Evolutionary conservation across 2,888 invertebrate genomes (phyloP).

Genomic region (Tetrapedia diversipes): DNA sequence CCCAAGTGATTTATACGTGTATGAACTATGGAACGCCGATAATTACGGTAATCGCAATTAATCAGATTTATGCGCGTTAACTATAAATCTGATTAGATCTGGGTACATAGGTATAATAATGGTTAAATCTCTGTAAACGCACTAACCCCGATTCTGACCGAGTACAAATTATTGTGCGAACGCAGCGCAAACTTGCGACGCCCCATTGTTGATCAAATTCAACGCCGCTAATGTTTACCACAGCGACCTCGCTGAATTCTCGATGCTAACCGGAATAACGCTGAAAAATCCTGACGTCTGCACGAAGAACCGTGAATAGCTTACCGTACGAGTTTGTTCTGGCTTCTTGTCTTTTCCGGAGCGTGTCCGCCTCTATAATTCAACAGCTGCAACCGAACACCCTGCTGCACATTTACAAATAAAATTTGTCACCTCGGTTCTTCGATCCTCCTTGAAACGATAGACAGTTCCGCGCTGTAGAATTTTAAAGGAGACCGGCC

Average conservation of each 20-base stretch:
- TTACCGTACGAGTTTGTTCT: not conserved
- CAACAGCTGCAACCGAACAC: constrained; percentile 19
- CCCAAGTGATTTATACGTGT: constrained; percentile 42
- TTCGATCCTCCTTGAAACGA: not conserved
- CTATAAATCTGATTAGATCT: constrained; percentile 67
- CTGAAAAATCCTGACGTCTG: not conserved
- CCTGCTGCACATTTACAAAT: constrained; percentile 21
- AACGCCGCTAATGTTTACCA: constrained; percentile 21
- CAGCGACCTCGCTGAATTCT: too few relatives aligned
- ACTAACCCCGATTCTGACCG: constrained; percentile 39
- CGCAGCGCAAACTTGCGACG: constrained; percentile 31
- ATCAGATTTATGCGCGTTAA: constrained; percentile 69
- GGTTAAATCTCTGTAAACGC: constrained; percentile 61
- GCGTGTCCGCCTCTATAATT: not conserved
- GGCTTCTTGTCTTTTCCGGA: not conserved
- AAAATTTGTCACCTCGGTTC: constrained; percentile 4
- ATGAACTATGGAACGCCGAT: constrained; percentile 53
- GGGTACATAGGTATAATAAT: constrained; percentile 54
- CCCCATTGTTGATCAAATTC: constrained; percentile 40
- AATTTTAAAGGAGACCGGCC: not conserved
- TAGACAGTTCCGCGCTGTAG: not conserved
- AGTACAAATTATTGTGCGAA: constrained; percentile 49
- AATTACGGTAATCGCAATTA: constrained; percentile 67
- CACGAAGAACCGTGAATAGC: not conserved
- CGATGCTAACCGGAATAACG: not conserved